Evolutionary conservation across 64 coral and sea anemone genomes (phyloP).

Genomic region (Actinia equina): DNA sequence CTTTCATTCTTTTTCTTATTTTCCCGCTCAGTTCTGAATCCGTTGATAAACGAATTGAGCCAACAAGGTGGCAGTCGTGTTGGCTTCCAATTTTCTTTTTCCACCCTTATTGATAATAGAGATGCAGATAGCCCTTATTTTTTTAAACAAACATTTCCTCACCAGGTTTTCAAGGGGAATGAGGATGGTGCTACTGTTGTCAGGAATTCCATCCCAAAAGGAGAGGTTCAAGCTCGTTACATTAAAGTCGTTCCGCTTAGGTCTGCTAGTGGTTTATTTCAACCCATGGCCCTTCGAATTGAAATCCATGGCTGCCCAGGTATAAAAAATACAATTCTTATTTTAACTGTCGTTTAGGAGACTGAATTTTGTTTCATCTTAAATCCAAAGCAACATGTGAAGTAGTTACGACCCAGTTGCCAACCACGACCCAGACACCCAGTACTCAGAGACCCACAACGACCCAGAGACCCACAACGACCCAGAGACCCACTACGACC

Average conservation of each 20-base stretch:
- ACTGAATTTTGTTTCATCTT: neutral
- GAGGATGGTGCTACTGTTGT: neutral
- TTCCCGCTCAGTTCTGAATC: no score
- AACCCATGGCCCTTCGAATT: neutral
- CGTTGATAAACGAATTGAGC: no score
- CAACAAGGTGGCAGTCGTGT: no score
- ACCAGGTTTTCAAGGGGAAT: conserved; percentile 12
- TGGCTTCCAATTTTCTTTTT: no score
- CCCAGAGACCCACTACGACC: neutral
- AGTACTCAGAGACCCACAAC: neutral
- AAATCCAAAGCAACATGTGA: neutral
- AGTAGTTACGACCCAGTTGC: neutral
- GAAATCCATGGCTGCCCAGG: conserved; percentile 19
- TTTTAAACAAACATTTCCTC: neutral
- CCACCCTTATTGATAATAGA: no score
- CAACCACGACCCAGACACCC: neutral
- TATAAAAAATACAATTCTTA: neutral
- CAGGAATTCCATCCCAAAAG: neutral
- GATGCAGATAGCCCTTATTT: no score
- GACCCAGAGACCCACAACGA: neutral
- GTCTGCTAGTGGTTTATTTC: neutral
- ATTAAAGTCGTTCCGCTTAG: neutral
- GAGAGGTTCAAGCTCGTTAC: neutral
- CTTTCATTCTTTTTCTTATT: no score
- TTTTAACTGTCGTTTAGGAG: neutral